phyloP scores from a whole-genome alignment of 2,888 invertebrate genomes.

The Diogma glabrata region DNA sequence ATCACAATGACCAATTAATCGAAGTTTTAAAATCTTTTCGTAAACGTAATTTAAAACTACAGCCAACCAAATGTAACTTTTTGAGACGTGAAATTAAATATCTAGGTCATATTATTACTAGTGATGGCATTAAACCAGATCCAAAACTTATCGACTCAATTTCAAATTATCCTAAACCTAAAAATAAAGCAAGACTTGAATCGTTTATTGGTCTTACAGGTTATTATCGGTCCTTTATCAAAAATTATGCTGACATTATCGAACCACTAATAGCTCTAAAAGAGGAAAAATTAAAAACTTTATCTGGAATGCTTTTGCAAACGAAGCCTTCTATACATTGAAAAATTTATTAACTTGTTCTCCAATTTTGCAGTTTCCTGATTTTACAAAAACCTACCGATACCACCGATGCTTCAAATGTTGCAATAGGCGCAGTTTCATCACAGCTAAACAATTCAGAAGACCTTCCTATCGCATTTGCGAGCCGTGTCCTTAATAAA shows the following conservation, averaged over 20 bases:
- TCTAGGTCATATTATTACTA: slow-evolving; percentile 5
- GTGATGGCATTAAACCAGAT: neutral
- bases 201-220: neutral
- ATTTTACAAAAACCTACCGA: neutral
- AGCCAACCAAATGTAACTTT: neutral
- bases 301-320: neutral
- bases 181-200: neutral
- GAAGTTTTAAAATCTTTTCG: slow-evolving; percentile 1
- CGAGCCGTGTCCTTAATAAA: neutral
- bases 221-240: neutral
- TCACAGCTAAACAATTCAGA: slow-evolving; percentile 8
- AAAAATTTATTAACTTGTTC: neutral
- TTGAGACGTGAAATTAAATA: neutral
- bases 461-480: slow-evolving; percentile 3
- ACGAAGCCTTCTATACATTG: neutral
- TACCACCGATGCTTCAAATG: slow-evolving; percentile 1
- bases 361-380: slow-evolving; percentile 3
- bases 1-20: slow-evolving; percentile 3
- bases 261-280: neutral
- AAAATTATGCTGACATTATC: neutral
- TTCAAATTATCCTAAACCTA: neutral
- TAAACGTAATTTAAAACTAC: slow-evolving; percentile 1
- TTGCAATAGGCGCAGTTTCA: slow-evolving; percentile 1
- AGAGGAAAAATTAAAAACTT: neutral
- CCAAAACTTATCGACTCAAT: neutral